phyloP scores from a whole-genome alignment of 2,888 invertebrate genomes.

The Sturmia bella region DNA sequence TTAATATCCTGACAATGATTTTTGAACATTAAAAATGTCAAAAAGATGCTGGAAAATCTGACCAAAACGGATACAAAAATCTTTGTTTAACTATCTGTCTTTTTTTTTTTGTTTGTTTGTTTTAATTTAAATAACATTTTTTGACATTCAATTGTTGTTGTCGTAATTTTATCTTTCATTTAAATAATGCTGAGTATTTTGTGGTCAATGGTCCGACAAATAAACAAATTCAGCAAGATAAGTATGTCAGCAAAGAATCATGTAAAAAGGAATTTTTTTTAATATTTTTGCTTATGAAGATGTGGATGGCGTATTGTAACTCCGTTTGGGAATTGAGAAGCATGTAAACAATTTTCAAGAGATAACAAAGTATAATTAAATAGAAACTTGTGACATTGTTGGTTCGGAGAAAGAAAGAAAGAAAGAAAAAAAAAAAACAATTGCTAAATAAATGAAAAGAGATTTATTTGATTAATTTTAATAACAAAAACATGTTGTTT shows the following conservation, averaged over 20 bases:
- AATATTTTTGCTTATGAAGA: slow-evolving; percentile 14
- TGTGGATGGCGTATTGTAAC: neutral
- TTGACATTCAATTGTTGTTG: slow-evolving; percentile 17
- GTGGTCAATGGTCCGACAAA: slow-evolving; percentile 46
- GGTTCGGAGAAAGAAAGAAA: slow-evolving; percentile 19
- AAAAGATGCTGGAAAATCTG: slow-evolving; percentile 31
- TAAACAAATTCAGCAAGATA: slow-evolving; percentile 33
- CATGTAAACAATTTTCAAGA: slow-evolving; percentile 41
- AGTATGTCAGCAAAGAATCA: slow-evolving; percentile 5
- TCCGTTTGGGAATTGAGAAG: slow-evolving; percentile 10
- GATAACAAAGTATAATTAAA: slow-evolving; percentile 54
- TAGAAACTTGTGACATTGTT: slow-evolving; percentile 33
- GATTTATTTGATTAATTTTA: slow-evolving; percentile 32
- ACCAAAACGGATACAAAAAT: slow-evolving; percentile 19
- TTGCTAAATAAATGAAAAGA: neutral
- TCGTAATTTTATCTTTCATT: slow-evolving; percentile 29
- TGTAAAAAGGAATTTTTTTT: neutral
- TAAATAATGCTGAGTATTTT: slow-evolving; percentile 61
- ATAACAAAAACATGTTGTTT: neutral
- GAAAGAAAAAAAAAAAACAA: too few relatives aligned
- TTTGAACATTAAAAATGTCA: slow-evolving; percentile 54
- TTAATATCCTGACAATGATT: slow-evolving; percentile 63
- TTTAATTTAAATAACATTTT: slow-evolving; percentile 47
- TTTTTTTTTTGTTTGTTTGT: slow-evolving; percentile 12
- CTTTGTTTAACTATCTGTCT: slow-evolving; percentile 18